These are phyloP conservation scores for Chondrosia reniformis DNA, from an alignment of 37 sponge, comb jelly and placozoan genomes.

Conservation along the genomic window DNA sequence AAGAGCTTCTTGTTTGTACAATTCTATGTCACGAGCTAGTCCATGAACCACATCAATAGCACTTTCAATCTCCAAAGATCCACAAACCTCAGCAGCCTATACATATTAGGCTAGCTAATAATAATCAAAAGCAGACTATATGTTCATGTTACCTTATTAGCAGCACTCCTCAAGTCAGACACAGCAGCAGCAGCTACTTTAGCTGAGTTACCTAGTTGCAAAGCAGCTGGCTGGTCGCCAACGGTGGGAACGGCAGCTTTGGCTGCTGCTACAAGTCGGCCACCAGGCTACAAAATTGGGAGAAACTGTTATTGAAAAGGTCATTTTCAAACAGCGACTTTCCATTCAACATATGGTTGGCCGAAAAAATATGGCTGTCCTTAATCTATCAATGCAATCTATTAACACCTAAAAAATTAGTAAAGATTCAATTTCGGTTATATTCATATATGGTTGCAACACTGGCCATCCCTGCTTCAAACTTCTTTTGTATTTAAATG, in stretches of 20 bases:
- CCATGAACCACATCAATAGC: slow-evolving; percentile 71
- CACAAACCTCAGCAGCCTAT: slow-evolving; percentile 89
- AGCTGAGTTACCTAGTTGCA: slow-evolving; percentile 94
- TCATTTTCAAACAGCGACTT: too few species aligned
- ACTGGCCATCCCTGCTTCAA: too few species aligned
- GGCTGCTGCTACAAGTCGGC: slow-evolving; percentile 90
- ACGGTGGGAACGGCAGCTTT: slow-evolving; percentile 97
- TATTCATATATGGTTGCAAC: background rate
- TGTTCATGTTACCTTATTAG: slow-evolving; percentile 37
- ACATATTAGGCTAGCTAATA: too few species aligned
- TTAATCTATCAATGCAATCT: background rate
- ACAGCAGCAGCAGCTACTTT: slow-evolving; percentile 88
- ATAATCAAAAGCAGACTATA: background rate
- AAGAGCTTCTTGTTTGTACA: slow-evolving; percentile 47
- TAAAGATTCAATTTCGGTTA: too few species aligned
- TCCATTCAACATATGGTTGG: background rate
- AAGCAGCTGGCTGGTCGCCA: slow-evolving; percentile 92
- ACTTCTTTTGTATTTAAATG: too few species aligned
- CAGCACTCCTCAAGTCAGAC: slow-evolving; percentile 85
- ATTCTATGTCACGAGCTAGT: slow-evolving; percentile 51
- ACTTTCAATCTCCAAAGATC: slow-evolving; percentile 88
- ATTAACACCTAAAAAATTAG: too few species aligned
- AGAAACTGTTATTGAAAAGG: background rate
- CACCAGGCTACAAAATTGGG: slow-evolving; percentile 53
- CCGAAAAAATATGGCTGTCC: background rate